Base-by-base conservation (phyloP, 2,113 vertebrate genomes). In the Micronisus gabar region DNA sequence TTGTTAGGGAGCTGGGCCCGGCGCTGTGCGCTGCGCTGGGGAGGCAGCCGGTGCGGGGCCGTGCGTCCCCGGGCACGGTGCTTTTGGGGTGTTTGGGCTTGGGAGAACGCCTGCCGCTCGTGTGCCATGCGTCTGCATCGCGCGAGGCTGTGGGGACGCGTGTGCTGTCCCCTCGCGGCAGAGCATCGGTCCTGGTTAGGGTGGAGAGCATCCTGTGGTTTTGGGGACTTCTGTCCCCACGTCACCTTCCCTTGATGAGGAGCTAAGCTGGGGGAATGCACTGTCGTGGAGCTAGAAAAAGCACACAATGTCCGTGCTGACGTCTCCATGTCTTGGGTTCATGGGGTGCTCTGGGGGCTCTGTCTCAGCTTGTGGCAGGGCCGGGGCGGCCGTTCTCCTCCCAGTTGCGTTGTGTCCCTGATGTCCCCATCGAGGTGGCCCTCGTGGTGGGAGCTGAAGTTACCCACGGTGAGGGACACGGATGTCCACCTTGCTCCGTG, bases 61-160 rank as follows among this genome's bases (percentile, higher is more conserved):
- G 2, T 13, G 25, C 0, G 0, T 56, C 76, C 58, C 40, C 1
- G 6, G 62, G 65, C 67, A 52, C 0, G 2, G 58, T 0, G 1
- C 3, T 40, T 26, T 38, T 0, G 1, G 30, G 73, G 43, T 58
- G 56, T 41, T 53, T 3, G 3, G 59, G 40, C 55, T 61, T 13
- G 8, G 36, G 61, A 56, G 36, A 32, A 41, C 1, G 17, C 9
- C 38, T 36, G 36, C 3, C 18, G 14, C 68, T 34, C 13, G 2
- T 17, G 5, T 6, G 62, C 40, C 25, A 1, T 2, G 61, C 8
- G 3, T 17, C 70, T 47, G 76, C 48, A 2, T 40, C 5, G 38
- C 29, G 11, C 0, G 0, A 63, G 52, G 47, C 32, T 41, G 32
- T 15, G 74, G 55, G 82, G 79, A 45, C 2, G 1, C 0, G 1